Base-by-base conservation (phyloP, 2,113 vertebrate genomes). In the Prionailurus viverrinus region DNA sequence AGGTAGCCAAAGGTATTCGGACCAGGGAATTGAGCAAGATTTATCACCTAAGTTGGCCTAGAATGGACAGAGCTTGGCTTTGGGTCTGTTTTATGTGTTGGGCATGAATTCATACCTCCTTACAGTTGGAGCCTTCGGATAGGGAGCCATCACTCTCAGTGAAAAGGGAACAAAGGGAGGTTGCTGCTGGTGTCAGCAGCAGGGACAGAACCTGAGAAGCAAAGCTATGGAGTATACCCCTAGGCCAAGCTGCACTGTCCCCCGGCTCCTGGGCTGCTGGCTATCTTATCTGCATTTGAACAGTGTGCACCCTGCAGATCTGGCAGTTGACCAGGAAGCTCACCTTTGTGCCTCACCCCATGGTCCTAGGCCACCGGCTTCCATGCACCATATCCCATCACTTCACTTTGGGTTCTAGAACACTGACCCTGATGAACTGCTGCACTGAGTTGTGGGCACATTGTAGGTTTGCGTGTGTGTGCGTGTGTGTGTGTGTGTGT, bases 1-100 rank as follows among this genome's bases (percentile, higher is more conserved):
- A 97, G 79, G 91, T 97, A 97, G 97, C 96, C 97, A 98, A 89
- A 98, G 97, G 97, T 97, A 97, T 97, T 96, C 74, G 6, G 94
- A 98, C 63, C 94, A 96, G 95, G 86, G 97, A 98, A 95, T 85
- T 95, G 92, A 97, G 83, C 69, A 98, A 98, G 93, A 98, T 98
- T 98, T 97, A 97, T 97, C 97, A 97, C 96, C 94, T 96, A 94
- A 92, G n/a, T 92, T 97, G 97, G 97, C 94, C 71, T 95, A 86
- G 51, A 94, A 55, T 88, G 90, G 94, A 97, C 87, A 97, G 94
- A 94, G 58, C 88, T 97, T 97, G 94, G 79, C 95, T 97, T 94
- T 88, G 90, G 71, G 69, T 97, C 36, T 93, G 65, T 85, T 97
- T 97, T 89, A 92, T 97, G 96, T 95, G 66, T 86, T 95, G 87